Evolutionary conservation across 2,113 vertebrate species (phyloP), one percentile per base, ranked within the genome.

Genomic region (Gallinago media): DNA sequence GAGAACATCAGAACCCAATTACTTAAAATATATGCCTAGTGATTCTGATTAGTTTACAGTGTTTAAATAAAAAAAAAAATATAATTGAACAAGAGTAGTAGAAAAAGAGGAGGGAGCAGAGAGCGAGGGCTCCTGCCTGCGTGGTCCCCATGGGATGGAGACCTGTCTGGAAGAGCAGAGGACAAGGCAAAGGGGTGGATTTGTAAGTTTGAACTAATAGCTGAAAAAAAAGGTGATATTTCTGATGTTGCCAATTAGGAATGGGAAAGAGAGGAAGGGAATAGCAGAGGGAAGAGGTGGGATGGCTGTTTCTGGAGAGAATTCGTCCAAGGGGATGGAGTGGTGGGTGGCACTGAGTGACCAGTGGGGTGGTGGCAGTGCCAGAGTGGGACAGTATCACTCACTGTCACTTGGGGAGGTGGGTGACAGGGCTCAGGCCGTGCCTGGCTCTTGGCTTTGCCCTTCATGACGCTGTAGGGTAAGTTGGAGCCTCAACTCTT

Each of bases 391-490:
- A 21, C 46, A 47, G 46, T 9, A 21, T 47, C 46, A 21, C 46
- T 47, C 46, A 20, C 46, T 47, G 8, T 47, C 46, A 47, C 20
- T 20, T 11, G 19, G 46, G 47, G 47, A 52, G 9, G 4, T 26
- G 75, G 44, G 40, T 11, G 3, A 4, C 2, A 6, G 75, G 76
- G 18, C 23, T 27, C 6, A 0, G 47, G 23, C 47, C 0, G 1
- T 20, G 8, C 38, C 19, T 11, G 22, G 61, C 38, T 29, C 38
- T 44, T 22, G 7, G 36, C 49, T 40, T 32, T 23, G 62, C 26
- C 6, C 12, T 12, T 36, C 3, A 0, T 0, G 7, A 12, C 1
- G 0, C 46, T 14, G 23, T 17, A 8, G 40, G 34, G 2, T 11
- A 20, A 22, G 25, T 10, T 58, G 67, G 40, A 65, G 40, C 36